phyloP scores from a whole-genome alignment of 30 jellyfish, hydroid and myxozoan genomes.

The Rhopilema esculentum region DNA sequence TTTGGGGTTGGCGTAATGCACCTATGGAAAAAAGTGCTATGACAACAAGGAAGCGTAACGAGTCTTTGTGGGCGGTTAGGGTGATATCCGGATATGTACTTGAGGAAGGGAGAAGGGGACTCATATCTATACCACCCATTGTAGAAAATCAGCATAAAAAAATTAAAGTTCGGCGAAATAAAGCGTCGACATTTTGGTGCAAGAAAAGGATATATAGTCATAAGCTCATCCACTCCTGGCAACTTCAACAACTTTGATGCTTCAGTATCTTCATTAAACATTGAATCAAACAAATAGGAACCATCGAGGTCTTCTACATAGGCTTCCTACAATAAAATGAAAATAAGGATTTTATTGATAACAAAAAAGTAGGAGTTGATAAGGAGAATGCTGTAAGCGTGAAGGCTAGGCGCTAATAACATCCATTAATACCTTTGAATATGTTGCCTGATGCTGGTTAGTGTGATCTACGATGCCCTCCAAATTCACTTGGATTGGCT shows the following conservation, averaged over 20 bases:
- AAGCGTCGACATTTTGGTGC: background rate
- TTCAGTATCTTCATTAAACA: slow-evolving; percentile 88
- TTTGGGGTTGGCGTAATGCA: no score
- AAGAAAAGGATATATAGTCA: slow-evolving; percentile 65
- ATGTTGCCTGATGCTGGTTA: no score
- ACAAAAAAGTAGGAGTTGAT: background rate
- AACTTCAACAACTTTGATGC: slow-evolving; percentile 75
- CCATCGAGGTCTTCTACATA: slow-evolving; percentile 81
- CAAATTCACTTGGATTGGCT: no score
- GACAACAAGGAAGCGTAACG: no score
- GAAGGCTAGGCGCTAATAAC: no score
- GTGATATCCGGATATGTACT: no score
- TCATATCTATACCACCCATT: background rate
- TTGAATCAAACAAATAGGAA: slow-evolving; percentile 69
- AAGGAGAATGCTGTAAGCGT: no score
- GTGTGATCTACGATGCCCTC: no score
- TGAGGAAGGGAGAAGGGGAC: no score
- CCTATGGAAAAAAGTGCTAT: no score
- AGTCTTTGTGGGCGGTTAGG: no score
- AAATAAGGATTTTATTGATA: background rate
- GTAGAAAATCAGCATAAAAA: background rate
- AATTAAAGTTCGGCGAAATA: background rate
- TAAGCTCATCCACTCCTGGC: slow-evolving; percentile 83
- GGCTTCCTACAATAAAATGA: slow-evolving; percentile 71
- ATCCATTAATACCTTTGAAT: background rate